Base-by-base conservation (phyloP, 2,888 invertebrate genomes). In the Unio pictorum region DNA sequence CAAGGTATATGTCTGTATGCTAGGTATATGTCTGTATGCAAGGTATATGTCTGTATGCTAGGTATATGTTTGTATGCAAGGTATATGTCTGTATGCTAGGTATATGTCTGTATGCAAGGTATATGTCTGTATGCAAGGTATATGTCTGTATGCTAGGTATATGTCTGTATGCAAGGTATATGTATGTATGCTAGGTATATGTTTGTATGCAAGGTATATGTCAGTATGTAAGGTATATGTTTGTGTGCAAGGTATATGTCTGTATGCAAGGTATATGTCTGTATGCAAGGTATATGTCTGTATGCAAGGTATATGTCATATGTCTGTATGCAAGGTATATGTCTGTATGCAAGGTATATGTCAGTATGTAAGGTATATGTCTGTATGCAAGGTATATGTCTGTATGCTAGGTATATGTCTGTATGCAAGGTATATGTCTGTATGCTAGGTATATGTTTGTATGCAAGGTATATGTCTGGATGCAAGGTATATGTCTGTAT, bases 111-210 rank as follows among this genome's bases (percentile, higher is more conserved):
- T 23, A 0, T 23, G 23, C 23, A 23, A 23, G 23, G 23, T 23
- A 23, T 23, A 23, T 23, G 23, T 62, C 59, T 81, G 18, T 74
- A 75, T 59, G 67, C 69, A 55, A 72, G 74, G 82, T 81, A 23
- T 87, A 30, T 66, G 69, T 23, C 23, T 23, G 23, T 0, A 0
- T 23, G 23, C 23, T 0, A 23, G 23, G 23, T 23, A 0, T 23
- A 23, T 23, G 23, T 23, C 23, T 23, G 23, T 23, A 23, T 23
- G 23, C 0, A 23, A 23, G 23, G 0, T 23, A 23, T 23, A 23
- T 23, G 23, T 23, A 0, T 23, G 23, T 23, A 23, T 23, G 23
- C 23, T 23, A 23, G 23, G 23, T 23, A 0, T 23, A 23, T 23
- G 23, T 62, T 57, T 81, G 18, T 74, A 75, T 59, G 67, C 69